These are phyloP conservation scores for Ernsta delagoae DNA, from an alignment of 2,888 invertebrate species.

Conservation along the genomic window DNA sequence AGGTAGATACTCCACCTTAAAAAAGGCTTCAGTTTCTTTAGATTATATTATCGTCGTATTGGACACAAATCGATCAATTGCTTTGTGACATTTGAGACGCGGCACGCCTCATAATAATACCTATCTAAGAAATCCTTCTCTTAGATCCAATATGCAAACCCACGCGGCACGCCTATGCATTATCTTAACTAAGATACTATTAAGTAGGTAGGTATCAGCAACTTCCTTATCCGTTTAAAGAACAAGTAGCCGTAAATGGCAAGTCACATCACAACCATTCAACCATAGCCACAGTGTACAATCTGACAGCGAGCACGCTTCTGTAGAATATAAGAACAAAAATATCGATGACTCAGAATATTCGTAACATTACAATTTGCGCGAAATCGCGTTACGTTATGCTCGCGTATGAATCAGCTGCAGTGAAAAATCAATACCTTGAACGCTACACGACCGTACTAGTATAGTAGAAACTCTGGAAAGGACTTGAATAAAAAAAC, in stretches of 20 bases:
- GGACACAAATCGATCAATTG: neutral
- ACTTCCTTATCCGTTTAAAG: conserved; percentile 19
- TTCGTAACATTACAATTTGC: conserved; percentile 54
- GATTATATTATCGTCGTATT: too few species aligned
- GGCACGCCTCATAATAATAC: neutral
- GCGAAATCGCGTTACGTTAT: conserved; percentile 56
- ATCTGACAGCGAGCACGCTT: conserved; percentile 2
- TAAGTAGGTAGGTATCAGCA: conserved; percentile 9
- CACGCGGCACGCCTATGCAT: conserved; percentile 21
- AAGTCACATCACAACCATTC: neutral
- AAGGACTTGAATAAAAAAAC: neutral
- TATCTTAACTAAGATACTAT: conserved; percentile 3
- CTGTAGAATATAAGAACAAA: conserved; percentile 50
- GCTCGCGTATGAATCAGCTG: conserved; percentile 72
- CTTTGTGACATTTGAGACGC: too few species aligned
- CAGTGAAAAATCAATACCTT: conserved; percentile 76
- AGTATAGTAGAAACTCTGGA: too few species aligned
- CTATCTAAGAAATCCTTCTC: neutral
- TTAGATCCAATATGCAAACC: conserved; percentile 2
- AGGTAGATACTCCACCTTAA: too few species aligned
- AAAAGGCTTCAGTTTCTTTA: too few species aligned
- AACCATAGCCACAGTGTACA: neutral
- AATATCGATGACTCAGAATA: conserved; percentile 71
- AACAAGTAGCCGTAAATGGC: conserved; percentile 28
- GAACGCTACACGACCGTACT: conserved; percentile 32